Evolutionary conservation across 2,888 invertebrate genomes (phyloP), one percentile per base, ranked within the genome.

Genomic region (Apodemia mormo): DNA sequence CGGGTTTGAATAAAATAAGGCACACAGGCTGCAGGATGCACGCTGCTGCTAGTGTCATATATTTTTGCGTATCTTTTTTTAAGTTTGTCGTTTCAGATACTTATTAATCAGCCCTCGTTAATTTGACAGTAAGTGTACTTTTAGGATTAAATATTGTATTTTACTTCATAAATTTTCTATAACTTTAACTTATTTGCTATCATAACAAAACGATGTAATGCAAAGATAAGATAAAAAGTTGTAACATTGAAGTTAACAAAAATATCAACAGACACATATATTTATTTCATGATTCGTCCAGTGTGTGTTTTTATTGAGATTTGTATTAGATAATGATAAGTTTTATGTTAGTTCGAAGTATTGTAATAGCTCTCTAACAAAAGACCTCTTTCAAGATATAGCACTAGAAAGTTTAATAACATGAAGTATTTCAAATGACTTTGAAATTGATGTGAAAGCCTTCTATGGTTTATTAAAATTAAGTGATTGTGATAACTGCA

Each of bases 371-470:
- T 37, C 37, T 61, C 33, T 14, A 61, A 61, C 33, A 61, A 61
- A 61, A 61, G 61, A 33, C 37, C 14, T 33, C 61, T 61, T 37
- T 61, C 61, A 37, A 61, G 33, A 37, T 61, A 37, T 33, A 61
- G 37, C 61, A 61, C 61, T 61, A 33, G 33, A 61, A 61, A 61
- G 61, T 61, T 61, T 61, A 61, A 14, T 61, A 33, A 33, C 61
- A 33, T 61, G 14, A 33, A 37, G 61, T 33, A 61, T 61, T 49
- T 49, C 12, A 12, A 14, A 49, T 14, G 3, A 49, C 14, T 49
- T 49, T 49, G 5, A 12, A 49, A 49, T 14, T 14, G 12, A 12
- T 49, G 49, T 14, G 14, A 49, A 45, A 45, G 45, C 10, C 3
- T 45, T 9, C 45, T 45, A 43, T 43, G 3, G 12, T 43, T 1